Base-by-base conservation (phyloP, 2,113 vertebrate genomes). In the Oryzias javanicus region DNA sequence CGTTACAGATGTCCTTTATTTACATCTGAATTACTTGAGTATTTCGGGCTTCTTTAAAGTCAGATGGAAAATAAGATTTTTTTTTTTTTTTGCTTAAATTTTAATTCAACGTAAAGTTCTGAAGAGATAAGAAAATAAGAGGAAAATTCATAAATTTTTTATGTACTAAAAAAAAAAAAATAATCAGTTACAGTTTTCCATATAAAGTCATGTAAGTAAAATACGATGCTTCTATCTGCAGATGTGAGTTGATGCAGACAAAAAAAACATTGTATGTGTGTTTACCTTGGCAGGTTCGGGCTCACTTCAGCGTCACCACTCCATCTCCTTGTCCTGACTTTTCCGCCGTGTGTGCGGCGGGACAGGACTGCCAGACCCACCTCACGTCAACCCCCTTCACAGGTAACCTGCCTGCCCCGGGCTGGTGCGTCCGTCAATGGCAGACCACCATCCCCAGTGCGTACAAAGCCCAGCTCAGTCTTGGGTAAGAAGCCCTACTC, bases 381-480 rank as follows among this genome's bases (percentile, higher is more conserved):
- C 5, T 3, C 0, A 70, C 68, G 15, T 49, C 69, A 0, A 4
- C 48, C 7, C 89, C 86, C 3, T 74, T 80, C 45, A 70, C 0
- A 0, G 89, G 90, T 27, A 51, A 22, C 13, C 72, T 63, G 17
- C 90, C 90, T 8, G 1, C 1, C 0, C 19, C 85, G 0, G 83
- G 81, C 27, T 92, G 90, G 89, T 92, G 90, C 16, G 78, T 89
- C 57, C 84, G 76, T 22, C 89, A 88, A 51, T 91, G 89, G 89
- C 80, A 87, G 74, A 84, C 77, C 25, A 84, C 71, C 0, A 42
- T 90, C 16, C 56, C 88, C 55, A 80, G 67, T 42, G n/a, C 67
- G 24, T 83, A 85, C 67, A 82, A 0, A 0, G 67, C 29, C 19
- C 67, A 17, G 20, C 35, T 89, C 25, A 54, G 7, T 4, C 64